Conservation (phyloP, 2,888 invertebrate genomes). For the Anorthoa munda region DNA sequence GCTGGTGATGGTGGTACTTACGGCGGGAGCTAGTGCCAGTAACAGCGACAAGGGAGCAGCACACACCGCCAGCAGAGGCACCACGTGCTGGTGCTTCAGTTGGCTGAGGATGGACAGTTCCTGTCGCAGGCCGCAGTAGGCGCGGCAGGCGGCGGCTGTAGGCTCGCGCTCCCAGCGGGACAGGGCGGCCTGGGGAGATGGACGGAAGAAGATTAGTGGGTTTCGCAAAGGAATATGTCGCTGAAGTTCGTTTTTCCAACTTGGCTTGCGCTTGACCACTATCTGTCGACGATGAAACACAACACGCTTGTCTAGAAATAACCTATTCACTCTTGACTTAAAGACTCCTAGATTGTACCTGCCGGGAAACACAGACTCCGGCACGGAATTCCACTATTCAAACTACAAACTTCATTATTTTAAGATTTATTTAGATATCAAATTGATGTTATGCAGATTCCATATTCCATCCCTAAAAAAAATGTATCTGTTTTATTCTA, state of each 20-base stretch:
- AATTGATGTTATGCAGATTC: too few species aligned
- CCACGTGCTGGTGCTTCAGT: constrained; percentile 97
- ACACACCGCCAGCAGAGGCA: constrained; percentile 97
- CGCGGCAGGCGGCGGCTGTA: constrained; percentile 97
- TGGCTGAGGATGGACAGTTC: constrained; percentile 97
- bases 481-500: too few species aligned
- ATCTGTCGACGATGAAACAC: too few species aligned
- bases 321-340: too few species aligned
- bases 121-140: constrained; percentile 98
- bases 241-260: not conserved
- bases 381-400: too few species aligned
- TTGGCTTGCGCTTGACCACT: too few species aligned
- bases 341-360: too few species aligned
- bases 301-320: too few species aligned
- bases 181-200: constrained; percentile 91
- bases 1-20: constrained; percentile 54
- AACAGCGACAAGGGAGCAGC: constrained; percentile 97
- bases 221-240: not conserved
- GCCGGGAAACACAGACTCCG: too few species aligned
- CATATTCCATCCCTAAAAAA: too few species aligned
- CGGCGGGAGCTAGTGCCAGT: constrained; percentile 96
- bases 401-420: too few species aligned
- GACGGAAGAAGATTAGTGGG: not conserved
- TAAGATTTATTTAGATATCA: too few species aligned
- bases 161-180: constrained; percentile 99